phyloP scores from a whole-genome alignment of 2,888 invertebrate genomes.

The Cordilura impudica region DNA sequence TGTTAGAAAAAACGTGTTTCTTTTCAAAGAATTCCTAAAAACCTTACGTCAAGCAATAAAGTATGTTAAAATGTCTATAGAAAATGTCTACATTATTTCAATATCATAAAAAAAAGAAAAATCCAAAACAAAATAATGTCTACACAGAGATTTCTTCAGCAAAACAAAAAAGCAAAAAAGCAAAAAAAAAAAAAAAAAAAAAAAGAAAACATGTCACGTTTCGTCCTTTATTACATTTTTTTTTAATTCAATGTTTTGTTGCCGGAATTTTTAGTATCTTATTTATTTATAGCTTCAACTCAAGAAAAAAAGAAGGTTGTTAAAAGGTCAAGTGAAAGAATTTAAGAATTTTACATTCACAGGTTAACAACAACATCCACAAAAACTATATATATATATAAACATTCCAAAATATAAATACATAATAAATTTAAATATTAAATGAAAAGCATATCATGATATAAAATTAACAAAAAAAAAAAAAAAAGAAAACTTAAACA shows the following conservation, averaged over 20 bases:
- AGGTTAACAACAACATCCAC: slow-evolving; percentile 27
- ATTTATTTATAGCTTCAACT: slow-evolving; percentile 26
- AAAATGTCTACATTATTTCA: slow-evolving; percentile 11
- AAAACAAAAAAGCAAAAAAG: not conserved
- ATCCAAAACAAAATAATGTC: slow-evolving; percentile 1
- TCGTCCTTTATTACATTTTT: slow-evolving; percentile 73
- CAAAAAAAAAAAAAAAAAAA: slow-evolving; percentile 10
- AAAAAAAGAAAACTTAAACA: no score
- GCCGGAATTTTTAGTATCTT: slow-evolving; percentile 53
- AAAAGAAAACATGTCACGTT: slow-evolving; percentile 68
- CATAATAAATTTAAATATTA: not conserved
- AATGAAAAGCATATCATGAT: slow-evolving; percentile 55
- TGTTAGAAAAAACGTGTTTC: not conserved
- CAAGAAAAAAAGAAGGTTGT: slow-evolving; percentile 56
- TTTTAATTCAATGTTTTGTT: slow-evolving; percentile 65
- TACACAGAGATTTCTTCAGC: slow-evolving; percentile 14
- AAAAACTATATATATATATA: not conserved
- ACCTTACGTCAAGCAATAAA: not conserved
- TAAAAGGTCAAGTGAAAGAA: slow-evolving; percentile 60
- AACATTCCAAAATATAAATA: slow-evolving; percentile 48
- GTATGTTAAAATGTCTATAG: slow-evolving; percentile 22
- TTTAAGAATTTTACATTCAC: slow-evolving; percentile 41
- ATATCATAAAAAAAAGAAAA: not conserved
- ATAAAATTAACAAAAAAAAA: not conserved
- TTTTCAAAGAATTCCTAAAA: not conserved